Evolutionary conservation across 2,888 invertebrate species (phyloP).

Genomic region (Athalia circularis): DNA sequence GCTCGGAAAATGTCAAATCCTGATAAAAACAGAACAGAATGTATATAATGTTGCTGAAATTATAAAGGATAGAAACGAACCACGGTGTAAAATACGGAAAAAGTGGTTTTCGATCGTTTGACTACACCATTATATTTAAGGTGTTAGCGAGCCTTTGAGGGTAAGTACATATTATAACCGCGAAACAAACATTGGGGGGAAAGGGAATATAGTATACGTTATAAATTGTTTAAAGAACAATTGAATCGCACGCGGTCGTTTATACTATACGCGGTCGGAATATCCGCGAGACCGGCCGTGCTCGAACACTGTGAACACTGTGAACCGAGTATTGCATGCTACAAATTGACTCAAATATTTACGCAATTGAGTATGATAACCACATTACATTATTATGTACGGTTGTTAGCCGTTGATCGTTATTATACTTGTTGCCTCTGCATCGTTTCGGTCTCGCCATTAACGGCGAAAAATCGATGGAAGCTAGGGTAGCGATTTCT

Average conservation of each 20-base stretch:
- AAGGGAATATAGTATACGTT: too few relatives aligned
- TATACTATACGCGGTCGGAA: background rate
- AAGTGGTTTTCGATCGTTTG: too few relatives aligned
- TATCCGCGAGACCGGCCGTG: conserved; percentile 9
- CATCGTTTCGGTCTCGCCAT: background rate
- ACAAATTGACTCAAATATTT: conserved; percentile 72
- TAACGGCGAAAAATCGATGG: background rate
- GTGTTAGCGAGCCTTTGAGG: background rate
- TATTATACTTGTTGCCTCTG: conserved; percentile 31
- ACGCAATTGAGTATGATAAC: conserved; percentile 72
- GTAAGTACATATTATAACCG: conserved; percentile 1
- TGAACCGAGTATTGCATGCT: conserved; percentile 63
- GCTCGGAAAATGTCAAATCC: too few relatives aligned
- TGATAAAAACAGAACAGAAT: too few relatives aligned
- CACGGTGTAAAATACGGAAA: too few relatives aligned
- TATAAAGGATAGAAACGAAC: too few relatives aligned
- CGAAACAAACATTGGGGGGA: conserved; percentile 18
- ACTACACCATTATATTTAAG: background rate
- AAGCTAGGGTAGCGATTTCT: too few relatives aligned
- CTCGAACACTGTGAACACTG: conserved; percentile 34
- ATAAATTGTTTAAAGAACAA: conserved; percentile 35
- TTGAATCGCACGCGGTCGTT: conserved; percentile 26
- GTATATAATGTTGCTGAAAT: too few relatives aligned
- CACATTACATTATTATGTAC: conserved; percentile 72
- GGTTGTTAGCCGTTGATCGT: conserved; percentile 60